Evolutionary conservation across 1,140 invertebrate genomes (phyloP).

Genomic region (Zaprionus vittiger): DNA sequence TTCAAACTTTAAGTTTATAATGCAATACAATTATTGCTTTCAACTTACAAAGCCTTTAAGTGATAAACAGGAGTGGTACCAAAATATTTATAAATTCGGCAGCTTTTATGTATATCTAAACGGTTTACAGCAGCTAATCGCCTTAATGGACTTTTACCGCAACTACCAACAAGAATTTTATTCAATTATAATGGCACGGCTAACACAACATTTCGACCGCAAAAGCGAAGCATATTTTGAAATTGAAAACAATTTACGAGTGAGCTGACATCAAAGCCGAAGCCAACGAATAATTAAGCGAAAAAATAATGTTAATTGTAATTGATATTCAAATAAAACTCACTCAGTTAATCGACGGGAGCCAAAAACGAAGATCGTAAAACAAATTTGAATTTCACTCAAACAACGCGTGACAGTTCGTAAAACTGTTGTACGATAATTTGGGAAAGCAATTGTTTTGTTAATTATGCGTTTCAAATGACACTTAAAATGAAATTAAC

Average conservation of each 20-base stretch:
- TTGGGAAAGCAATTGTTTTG: slow-evolving; percentile 24
- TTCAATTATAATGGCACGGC: slow-evolving; percentile 14
- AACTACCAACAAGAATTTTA: slow-evolving; percentile 4
- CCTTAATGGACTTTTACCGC: slow-evolving; percentile 16
- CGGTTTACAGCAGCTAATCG: background rate
- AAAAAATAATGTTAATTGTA: slow-evolving; percentile 7
- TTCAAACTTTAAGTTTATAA: too few relatives aligned
- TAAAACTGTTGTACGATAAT: slow-evolving; percentile 25
- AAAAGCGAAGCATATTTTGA: slow-evolving; percentile 19
- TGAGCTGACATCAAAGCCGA: slow-evolving; percentile 18
- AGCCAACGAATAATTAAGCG: background rate
- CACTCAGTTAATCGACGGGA: slow-evolving; percentile 22
- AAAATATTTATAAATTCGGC: background rate
- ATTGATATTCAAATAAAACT: slow-evolving; percentile 28
- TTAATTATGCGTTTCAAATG: slow-evolving; percentile 32
- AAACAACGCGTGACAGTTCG: slow-evolving; percentile 29
- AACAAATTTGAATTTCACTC: slow-evolving; percentile 34
- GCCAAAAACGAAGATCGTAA: slow-evolving; percentile 5
- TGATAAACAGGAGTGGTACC: background rate
- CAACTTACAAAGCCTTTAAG: too few relatives aligned
- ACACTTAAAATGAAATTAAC: slow-evolving; percentile 31
- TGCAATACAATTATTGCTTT: too few relatives aligned
- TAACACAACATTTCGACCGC: slow-evolving; percentile 15
- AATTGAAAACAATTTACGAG: slow-evolving; percentile 6
- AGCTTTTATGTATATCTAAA: background rate